These are phyloP conservation scores for Amphipyra tragopoginis DNA, from an alignment of 2,888 invertebrate genomes.

Conservation along the genomic window DNA sequence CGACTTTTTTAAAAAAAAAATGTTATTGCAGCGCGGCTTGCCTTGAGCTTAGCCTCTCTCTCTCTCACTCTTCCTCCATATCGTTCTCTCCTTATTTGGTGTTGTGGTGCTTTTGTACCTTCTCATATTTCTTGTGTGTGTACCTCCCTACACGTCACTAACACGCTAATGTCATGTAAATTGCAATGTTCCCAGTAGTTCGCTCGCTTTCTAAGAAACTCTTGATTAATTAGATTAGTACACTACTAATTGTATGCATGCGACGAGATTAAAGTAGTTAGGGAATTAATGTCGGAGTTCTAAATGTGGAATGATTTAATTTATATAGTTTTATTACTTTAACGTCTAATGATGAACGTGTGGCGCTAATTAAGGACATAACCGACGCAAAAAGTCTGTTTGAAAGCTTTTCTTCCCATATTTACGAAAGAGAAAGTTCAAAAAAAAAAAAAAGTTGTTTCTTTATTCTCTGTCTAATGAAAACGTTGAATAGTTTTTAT, in stretches of 20 bases:
- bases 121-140: background rate
- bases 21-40: too few relatives aligned
- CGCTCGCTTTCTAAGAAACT: slow-evolving; percentile 18
- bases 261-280: background rate
- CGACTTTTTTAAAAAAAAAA: too few relatives aligned
- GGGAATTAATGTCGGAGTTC: background rate
- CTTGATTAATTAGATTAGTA: slow-evolving; percentile 23
- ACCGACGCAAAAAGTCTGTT: too few relatives aligned
- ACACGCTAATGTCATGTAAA: slow-evolving; percentile 14
- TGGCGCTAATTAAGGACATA: too few relatives aligned
- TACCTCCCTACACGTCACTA: slow-evolving; percentile 2
- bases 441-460: too few relatives aligned
- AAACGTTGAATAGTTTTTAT: too few relatives aligned
- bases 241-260: background rate
- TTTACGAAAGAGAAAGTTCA: too few relatives aligned
- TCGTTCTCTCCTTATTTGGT: background rate
- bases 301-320: slow-evolving; percentile 3
- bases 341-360: too few relatives aligned
- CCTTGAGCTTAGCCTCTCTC: too few relatives aligned
- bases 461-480: too few relatives aligned
- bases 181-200: slow-evolving; percentile 14
- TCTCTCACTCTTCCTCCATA: background rate
- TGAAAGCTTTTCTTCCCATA: too few relatives aligned
- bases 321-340: background rate
- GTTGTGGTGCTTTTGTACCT: slow-evolving; percentile 17